Conservation (phyloP, 2,113 vertebrate genomes). For the Rhinoptilus africanus region DNA sequence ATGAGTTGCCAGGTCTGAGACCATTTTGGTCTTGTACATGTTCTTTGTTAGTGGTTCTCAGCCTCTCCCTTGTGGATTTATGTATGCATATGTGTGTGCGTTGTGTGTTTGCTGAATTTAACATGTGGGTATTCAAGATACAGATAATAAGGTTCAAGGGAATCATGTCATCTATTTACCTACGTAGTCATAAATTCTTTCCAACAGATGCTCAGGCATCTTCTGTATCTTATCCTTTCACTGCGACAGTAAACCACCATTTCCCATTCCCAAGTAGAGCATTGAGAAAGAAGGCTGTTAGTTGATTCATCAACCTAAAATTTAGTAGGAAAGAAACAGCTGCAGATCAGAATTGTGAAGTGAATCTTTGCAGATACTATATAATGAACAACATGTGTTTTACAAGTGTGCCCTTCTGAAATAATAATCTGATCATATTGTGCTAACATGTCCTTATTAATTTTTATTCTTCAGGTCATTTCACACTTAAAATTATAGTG, state of each 20-base stretch:
- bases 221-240: neutral
- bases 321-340: neutral
- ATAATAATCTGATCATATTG: neutral
- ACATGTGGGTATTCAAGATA: neutral
- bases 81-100: rapidly evolving
- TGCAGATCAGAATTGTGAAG: neutral
- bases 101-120: neutral
- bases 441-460: neutral
- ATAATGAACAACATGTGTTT: neutral
- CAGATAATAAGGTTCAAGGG: neutral
- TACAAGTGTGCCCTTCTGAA: neutral
- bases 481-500: neutral
- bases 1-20: neutral
- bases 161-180: neutral
- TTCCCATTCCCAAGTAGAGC: neutral
- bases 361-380: neutral
- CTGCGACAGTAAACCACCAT: neutral
- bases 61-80: neutral
- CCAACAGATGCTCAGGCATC: neutral
- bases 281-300: neutral
- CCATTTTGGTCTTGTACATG: neutral
- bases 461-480: neutral
- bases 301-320: neutral
- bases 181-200: neutral
- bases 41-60: neutral